Evolutionary conservation across 2,797 vertebrate genomes (phyloP), one percentile per base, ranked within the genome.

Genomic region (Rhynchonycteris naso): DNA sequence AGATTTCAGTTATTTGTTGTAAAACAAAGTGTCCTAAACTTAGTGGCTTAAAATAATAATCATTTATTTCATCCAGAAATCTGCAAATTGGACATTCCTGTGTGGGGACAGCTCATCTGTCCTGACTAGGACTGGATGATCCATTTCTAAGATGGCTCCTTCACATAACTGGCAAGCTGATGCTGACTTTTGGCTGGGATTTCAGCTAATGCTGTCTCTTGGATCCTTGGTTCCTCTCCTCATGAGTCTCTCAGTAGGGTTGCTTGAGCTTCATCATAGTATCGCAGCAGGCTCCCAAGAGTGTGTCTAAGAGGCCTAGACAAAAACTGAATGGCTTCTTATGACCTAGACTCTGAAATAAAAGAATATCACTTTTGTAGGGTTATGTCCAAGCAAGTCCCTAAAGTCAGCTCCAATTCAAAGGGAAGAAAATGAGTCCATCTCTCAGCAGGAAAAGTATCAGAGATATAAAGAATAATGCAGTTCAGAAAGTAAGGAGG

Each of bases 391-490:
- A 74, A 71, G 6, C 28, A 58, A 82, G 35, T 86, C 35, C 59
- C 30, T 21, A 52, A 90, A 76, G 14, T 91, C 54, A 76, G 12
- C 43, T 35, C 38, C 61, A 35, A 35, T 84, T 76, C 35, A 65
- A 93, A 18, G 75, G 72, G 26, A 91, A 88, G 12, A 14, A 26
- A 87, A 52, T 58, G 24, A 47, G 5, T 78, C 63, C 11, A 21
- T 28, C 11, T 94, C 28, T 82, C 58, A 43, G 28, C 47, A 4
- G 72, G 33, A 54, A 82, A 74, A 82, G 10, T 58, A 69, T n/a
- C 30, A 81, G 68, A 93, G 15, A 84, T 50, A 61, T 9, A 56
- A 92, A 92, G 38, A 95, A 12, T 43, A 30, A 83, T 76, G 78
- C 28, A 22, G 13, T 16, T 87, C 33, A 43, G 21, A 79, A 78